These are phyloP conservation scores for Phrynocephalus guinanensis DNA, from an alignment of 2,797 vertebrate genomes.

Conservation along the genomic window DNA sequence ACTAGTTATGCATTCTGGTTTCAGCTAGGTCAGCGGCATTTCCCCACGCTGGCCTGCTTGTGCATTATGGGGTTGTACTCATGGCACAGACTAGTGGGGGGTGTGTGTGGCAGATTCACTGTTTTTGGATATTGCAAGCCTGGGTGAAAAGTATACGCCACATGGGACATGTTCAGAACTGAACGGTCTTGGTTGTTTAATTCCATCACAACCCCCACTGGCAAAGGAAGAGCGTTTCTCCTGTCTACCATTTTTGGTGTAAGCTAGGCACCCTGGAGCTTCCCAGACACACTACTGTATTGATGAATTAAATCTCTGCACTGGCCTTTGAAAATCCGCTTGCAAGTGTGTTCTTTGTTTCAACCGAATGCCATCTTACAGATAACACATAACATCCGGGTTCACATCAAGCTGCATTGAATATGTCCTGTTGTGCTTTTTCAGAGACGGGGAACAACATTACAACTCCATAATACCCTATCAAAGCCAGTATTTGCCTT, in stretches of 20 bases:
- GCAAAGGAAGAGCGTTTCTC: not conserved
- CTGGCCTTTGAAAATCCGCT: not conserved
- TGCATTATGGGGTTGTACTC: not conserved
- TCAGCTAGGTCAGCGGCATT: not conserved
- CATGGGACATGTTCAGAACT: too few relatives aligned
- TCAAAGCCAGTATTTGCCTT: not conserved
- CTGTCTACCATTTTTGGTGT: too few relatives aligned
- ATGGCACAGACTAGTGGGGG: not conserved
- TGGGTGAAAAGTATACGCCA: not conserved
- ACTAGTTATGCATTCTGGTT: not conserved
- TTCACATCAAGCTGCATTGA: not conserved
- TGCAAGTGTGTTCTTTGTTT: not conserved
- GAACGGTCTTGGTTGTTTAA: not conserved
- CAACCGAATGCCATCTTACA: not conserved
- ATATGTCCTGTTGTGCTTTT: not conserved
- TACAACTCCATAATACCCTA: not conserved
- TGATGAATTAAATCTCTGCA: not conserved
- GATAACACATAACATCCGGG: too few relatives aligned
- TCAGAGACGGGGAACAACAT: not conserved
- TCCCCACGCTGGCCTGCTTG: not conserved
- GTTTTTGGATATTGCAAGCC: not conserved
- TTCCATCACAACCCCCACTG: not conserved
- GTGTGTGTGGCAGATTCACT: not conserved
- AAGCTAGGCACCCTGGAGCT: not conserved
- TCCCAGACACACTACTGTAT: not conserved